Percentiles rank a stretch among this genome's conserved stretches.
Conservation (phyloP, 2,113 vertebrate species). For the Sardina pilchardus region DNA sequence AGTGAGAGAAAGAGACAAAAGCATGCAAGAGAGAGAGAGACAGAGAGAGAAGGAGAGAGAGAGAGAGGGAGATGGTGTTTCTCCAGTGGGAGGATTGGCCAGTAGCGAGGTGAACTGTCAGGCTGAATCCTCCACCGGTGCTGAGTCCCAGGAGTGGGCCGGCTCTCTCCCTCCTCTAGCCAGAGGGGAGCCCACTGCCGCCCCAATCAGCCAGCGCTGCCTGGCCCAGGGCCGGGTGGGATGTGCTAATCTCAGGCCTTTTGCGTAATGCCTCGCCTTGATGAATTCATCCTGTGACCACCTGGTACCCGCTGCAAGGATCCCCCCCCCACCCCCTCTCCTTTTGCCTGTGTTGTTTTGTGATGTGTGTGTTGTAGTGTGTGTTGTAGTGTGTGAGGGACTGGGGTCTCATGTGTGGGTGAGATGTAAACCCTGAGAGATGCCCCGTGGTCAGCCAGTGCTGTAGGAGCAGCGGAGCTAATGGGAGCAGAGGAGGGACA, state of each 20-base stretch:
- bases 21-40: conserved; percentile 20
- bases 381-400: conserved; percentile 65
- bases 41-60: conserved; percentile 40
- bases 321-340: too few species aligned
- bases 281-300: conserved; percentile 73
- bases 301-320: conserved; percentile 66
- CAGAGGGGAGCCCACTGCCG: conserved; percentile 64
- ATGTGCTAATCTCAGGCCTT: conserved; percentile 70
- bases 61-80: conserved; percentile 66
- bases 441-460: conserved; percentile 65
- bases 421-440: conserved; percentile 55
- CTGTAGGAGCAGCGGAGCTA: conserved; percentile 56
- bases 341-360: conserved; percentile 40
- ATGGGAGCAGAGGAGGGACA: too few species aligned
- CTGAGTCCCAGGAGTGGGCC: conserved; percentile 63
- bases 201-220: conserved; percentile 65
- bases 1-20: conserved; percentile 15
- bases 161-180: conserved; percentile 58
- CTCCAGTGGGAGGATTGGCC: conserved; percentile 65
- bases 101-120: conserved; percentile 71
- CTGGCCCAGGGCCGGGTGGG: conserved; percentile 61
- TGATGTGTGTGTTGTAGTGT: conserved; percentile 32
- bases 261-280: conserved; percentile 67
- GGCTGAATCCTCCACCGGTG: conserved; percentile 48
- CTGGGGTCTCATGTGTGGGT: conserved; percentile 66